These are phyloP conservation scores for Sinella curviseta DNA, from an alignment of 1,140 invertebrate species.

Conservation along the genomic window DNA sequence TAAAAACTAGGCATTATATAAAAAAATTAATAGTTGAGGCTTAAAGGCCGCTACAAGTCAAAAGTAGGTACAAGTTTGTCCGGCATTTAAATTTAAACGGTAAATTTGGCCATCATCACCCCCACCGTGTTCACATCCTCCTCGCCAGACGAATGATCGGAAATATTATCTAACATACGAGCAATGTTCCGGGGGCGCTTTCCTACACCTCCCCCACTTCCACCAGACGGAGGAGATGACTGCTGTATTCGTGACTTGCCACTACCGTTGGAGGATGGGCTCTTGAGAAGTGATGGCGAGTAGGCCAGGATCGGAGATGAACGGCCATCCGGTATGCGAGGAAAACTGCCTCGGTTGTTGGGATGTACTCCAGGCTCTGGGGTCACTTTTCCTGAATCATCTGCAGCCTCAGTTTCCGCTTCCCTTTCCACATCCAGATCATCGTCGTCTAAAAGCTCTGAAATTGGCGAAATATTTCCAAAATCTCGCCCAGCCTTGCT, in stretches of 20 bases:
- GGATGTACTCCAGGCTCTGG: background rate
- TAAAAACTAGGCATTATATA: too few relatives aligned
- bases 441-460: slow-evolving; percentile 4
- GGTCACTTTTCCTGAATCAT: background rate
- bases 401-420: background rate
- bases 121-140: background rate
- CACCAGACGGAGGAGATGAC: background rate
- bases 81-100: background rate
- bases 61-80: background rate
- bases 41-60: too few relatives aligned
- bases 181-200: background rate
- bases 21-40: too few relatives aligned
- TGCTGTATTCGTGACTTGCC: background rate
- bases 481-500: background rate
- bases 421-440: background rate
- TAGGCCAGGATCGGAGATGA: slow-evolving; percentile 10
- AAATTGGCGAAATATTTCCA: slow-evolving; percentile 20
- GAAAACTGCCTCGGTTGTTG: background rate
- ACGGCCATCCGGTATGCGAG: slow-evolving; percentile 5
- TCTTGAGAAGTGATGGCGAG: slow-evolving; percentile 5
- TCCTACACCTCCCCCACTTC: background rate
- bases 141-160: slow-evolving; percentile 8
- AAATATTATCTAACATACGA: slow-evolving; percentile 13
- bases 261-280: background rate
- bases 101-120: slow-evolving; percentile 9